Conservation (phyloP, 2,888 invertebrate genomes). For the Campaea margaritaria region DNA sequence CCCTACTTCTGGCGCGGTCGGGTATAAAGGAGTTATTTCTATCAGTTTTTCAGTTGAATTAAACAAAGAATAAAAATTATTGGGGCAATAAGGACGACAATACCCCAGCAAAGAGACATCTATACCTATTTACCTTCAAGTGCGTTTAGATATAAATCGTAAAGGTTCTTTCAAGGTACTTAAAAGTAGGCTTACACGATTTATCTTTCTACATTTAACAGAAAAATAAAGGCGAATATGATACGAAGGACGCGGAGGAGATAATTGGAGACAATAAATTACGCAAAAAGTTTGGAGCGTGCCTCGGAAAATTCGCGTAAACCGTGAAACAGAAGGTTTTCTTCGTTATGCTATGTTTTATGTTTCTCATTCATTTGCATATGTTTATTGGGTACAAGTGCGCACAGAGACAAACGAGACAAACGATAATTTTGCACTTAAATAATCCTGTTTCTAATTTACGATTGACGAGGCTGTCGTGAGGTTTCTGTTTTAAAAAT, state of each 20-base stretch:
- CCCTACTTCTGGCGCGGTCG: too few relatives aligned
- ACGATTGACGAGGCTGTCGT: neutral
- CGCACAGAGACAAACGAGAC: conserved; percentile 9
- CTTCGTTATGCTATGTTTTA: conserved; percentile 30
- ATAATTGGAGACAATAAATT: conserved; percentile 40
- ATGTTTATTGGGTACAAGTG: conserved; percentile 31
- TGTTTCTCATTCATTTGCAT: conserved; percentile 39
- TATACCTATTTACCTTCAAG: too few relatives aligned
- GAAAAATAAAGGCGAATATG: conserved; percentile 26
- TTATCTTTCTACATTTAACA: conserved; percentile 14
- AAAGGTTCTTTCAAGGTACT: neutral
- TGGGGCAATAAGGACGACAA: too few relatives aligned
- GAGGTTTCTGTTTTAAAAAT: too few relatives aligned
- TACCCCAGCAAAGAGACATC: too few relatives aligned
- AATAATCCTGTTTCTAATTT: conserved; percentile 3
- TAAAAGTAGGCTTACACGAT: conserved; percentile 6
- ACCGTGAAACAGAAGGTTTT: conserved; percentile 27
- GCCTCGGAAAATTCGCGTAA: conserved; percentile 25
- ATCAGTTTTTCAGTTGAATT: too few relatives aligned
- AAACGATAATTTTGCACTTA: neutral
- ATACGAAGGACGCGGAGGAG: conserved; percentile 27
- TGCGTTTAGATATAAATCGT: neutral
- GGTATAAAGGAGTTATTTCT: too few relatives aligned
- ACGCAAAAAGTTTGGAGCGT: conserved; percentile 22
- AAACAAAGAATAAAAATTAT: too few relatives aligned